These are phyloP conservation scores for Hypercompe scribonia DNA, from an alignment of 2,888 invertebrate genomes.

Conservation along the genomic window DNA sequence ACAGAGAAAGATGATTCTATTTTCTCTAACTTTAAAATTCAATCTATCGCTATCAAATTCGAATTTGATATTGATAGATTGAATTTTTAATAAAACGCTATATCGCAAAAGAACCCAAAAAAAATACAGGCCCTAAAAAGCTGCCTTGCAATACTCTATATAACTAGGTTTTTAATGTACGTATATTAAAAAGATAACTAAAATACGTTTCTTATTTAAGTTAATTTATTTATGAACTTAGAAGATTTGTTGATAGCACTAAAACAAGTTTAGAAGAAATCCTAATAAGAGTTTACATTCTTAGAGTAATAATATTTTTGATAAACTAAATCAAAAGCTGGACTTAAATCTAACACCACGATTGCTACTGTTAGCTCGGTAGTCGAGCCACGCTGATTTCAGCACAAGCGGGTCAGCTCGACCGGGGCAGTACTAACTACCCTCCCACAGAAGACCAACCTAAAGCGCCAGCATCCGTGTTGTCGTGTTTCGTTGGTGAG, in stretches of 20 bases:
- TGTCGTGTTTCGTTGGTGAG: too few species aligned
- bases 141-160: not conserved
- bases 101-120: not conserved
- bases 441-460: too few species aligned
- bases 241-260: not conserved
- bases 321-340: not conserved
- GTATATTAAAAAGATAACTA: not conserved
- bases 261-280: not conserved
- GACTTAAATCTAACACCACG: not conserved
- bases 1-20: rapidly evolving
- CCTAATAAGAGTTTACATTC: not conserved
- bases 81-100: too few species aligned
- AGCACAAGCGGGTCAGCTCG: too few species aligned
- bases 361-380: not conserved
- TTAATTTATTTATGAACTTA: not conserved
- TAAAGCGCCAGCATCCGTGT: too few species aligned
- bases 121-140: not conserved
- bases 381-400: too few species aligned
- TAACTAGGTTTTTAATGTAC: not conserved
- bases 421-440: too few species aligned
- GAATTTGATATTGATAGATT: too few species aligned
- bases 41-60: not conserved
- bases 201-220: not conserved
- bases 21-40: not conserved
- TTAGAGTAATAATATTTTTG: not conserved